These are phyloP conservation scores for Drosophila mercatorum DNA, from an alignment of 2,888 invertebrate genomes.

Conservation along the genomic window DNA sequence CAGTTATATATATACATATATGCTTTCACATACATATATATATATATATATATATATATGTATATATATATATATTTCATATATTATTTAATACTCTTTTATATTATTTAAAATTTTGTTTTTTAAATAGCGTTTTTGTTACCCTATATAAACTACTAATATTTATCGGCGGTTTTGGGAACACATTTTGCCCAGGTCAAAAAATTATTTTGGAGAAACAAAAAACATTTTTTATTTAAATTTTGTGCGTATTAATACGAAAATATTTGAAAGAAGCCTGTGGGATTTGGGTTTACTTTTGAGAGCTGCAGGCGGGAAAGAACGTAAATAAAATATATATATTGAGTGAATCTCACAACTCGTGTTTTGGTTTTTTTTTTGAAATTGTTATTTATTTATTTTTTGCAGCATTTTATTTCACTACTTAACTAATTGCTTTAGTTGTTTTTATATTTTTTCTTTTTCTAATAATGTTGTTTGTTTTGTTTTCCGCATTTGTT, in stretches of 20 bases:
- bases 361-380: slow-evolving; percentile 25
- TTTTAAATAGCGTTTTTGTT: slow-evolving; percentile 54
- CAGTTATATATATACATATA: slow-evolving; percentile 50
- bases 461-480: slow-evolving; percentile 10
- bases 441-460: slow-evolving; percentile 21
- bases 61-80: slow-evolving; percentile 27
- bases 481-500: slow-evolving; percentile 38
- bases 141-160: slow-evolving; percentile 78
- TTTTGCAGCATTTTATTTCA: slow-evolving; percentile 64
- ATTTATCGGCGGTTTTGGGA: slow-evolving; percentile 80
- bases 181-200: slow-evolving; percentile 73
- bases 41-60: slow-evolving; percentile 9
- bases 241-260: slow-evolving; percentile 63
- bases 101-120: slow-evolving; percentile 19
- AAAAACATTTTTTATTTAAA: slow-evolving; percentile 20
- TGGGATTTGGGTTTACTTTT: slow-evolving; percentile 21
- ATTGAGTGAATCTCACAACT: slow-evolving; percentile 58
- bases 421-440: slow-evolving; percentile 72
- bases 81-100: slow-evolving; percentile 36
- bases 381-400: slow-evolving; percentile 3
- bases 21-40: slow-evolving; percentile 21
- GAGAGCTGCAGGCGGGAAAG: slow-evolving; percentile 35
- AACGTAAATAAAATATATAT: slow-evolving; percentile 8
- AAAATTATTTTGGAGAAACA: slow-evolving; percentile 16
- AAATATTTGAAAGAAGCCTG: slow-evolving; percentile 17